Base-by-base conservation (phyloP, 2,797 vertebrate species). In the Arctocebus calabarensis region DNA sequence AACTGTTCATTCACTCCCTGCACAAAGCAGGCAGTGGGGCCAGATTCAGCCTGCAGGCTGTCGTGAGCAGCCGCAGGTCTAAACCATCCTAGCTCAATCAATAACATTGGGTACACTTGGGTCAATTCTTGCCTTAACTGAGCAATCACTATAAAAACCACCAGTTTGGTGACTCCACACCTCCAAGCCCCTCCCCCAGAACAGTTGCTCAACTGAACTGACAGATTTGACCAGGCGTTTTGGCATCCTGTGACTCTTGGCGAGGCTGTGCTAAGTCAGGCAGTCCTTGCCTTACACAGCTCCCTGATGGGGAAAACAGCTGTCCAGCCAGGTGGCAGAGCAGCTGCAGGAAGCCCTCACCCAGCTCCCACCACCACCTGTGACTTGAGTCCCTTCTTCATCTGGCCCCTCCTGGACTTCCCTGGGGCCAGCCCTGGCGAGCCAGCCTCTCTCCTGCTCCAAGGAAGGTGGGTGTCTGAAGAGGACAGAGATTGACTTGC, bases 241-340 rank as follows among this genome's bases (percentile, higher is more conserved):
- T 93, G 95, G 96, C 94, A 74, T 74, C 57, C 62, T 25, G 59
- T 75, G 68, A 68, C 78, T 85, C 88, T 91, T 27, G 0, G 59
- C 11, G 10, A 94, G 86, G 77, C 90, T 55, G 70, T 9, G 40
- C 77, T 62, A 94, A 94, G 91, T 61, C 91, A 62, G 88, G 81
- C 91, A 66, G 95, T 74, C 89, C 84, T 88, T 77, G 84, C 95
- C 55, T 87, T 64, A 90, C 94, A 88, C 11, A 93, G 92, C 86
- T 91, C 89, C 84, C 92, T 25, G 73, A 55, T 25, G 84, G n/a
- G 7, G 57, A 95, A 45, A 96, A 95, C 97, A 97, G 96, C 96
- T 97, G 97, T 88, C 94, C 57, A 22, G 94, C 96, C 97, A 97
- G 97, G 96, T 97, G 97, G 97, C 85, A 8, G 29, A 93, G 89